Base-by-base conservation (phyloP, 2,113 vertebrate genomes). In the Sprattus sprattus region DNA sequence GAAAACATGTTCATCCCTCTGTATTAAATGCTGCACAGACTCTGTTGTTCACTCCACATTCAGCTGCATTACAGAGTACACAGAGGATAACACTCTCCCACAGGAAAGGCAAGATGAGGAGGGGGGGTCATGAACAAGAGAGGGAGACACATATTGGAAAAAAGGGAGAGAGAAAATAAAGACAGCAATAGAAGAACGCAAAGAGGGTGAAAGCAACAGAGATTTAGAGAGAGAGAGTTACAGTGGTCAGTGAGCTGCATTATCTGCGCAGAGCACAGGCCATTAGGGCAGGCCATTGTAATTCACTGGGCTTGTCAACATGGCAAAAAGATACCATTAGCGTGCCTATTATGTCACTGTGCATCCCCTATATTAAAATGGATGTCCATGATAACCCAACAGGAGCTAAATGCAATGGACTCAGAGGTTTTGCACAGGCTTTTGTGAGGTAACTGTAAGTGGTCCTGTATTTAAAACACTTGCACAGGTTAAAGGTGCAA, bases 301-400 rank as follows among this genome's bases (percentile, higher is more conserved):
- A 54, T 44, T 83, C 47, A 57, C 50, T 39, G 49, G 13, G 9
- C 39, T 60, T 57, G 49, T 57, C 49, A 83, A 57, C 39, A 57
- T 39, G n/a, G 82, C 28, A 78, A 78, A 28, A 60, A 45, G 82
- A 60, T 83, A 60, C 82, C 39, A 54, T 39, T 52, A 57, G 3
- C 71, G 39, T 32, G 71, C 71, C 71, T 78, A 39, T 78, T 78
- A 78, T 78, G 71, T 78, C 71, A 78, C 2, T 78, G 28, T 32
- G 13, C 71, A 78, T 78, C 71, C 71, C 71, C 28, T 78, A 11
- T 32, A 54, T 25, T 54, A 44, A 44, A 54, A 50, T 44, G 82
- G 49, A 83, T 52, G 50, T 83, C 25, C 32, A 52, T 22, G 20
- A 22, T 86, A 86, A 82, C 84, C 83, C 87, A 85, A 83, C 67